phyloP scores from a whole-genome alignment of 2,797 vertebrate genomes.

The Rhabdophis nuchalis region DNA sequence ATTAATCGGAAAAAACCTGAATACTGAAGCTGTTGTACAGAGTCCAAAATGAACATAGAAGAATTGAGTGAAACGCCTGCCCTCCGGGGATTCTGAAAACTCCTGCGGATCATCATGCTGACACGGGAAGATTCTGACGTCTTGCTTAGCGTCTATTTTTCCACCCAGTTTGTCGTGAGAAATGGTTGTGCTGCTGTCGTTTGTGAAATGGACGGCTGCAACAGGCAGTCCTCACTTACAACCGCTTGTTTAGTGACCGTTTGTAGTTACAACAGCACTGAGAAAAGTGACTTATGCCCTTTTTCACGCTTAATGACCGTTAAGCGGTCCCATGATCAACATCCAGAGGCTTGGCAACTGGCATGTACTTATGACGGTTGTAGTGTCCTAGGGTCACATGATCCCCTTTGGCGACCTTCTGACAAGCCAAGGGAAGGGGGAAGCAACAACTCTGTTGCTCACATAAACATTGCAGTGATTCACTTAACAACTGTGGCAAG shows the following conservation, averaged over 20 bases:
- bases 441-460: no score
- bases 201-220: background rate
- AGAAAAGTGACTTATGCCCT: no score
- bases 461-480: no score
- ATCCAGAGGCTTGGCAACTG: no score
- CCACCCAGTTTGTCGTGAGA: background rate
- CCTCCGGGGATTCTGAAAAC: background rate
- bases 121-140: background rate
- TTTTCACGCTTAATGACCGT: no score
- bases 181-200: background rate
- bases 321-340: no score
- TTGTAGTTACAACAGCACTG: no score
- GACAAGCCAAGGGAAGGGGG: no score
- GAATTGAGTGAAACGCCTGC: background rate
- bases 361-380: no score
- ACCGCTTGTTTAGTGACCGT: background rate
- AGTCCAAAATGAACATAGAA: background rate
- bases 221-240: background rate
- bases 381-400: no score
- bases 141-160: background rate
- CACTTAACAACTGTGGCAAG: no score
- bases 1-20: background rate
- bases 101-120: background rate
- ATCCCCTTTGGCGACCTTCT: no score
- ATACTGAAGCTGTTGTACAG: background rate